Percentiles rank a stretch among this genome's conserved stretches.
Conservation (phyloP, 2,888 invertebrate genomes). For the Automeris io region DNA sequence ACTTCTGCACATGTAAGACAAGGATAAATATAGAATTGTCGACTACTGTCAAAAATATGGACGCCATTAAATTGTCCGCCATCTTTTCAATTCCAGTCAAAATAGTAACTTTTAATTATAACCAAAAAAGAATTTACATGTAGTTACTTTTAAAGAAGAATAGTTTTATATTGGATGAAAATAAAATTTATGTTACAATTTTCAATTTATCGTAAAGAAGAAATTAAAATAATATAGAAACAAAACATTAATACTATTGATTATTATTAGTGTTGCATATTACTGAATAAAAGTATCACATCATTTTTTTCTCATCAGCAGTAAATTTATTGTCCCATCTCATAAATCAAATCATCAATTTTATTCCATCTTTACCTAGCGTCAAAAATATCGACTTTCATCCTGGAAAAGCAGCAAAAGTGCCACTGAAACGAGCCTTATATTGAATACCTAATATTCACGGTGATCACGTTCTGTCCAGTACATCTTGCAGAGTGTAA, state of each 20-base stretch:
- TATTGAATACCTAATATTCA: too few species aligned
- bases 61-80: slow-evolving; percentile 71
- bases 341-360: too few species aligned
- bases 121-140: not conserved
- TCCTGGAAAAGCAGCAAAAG: too few species aligned
- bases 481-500: too few species aligned
- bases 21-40: slow-evolving; percentile 36
- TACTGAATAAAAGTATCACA: too few species aligned
- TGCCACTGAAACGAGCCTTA: too few species aligned
- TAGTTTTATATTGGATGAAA: not conserved
- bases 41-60: slow-evolving; percentile 34
- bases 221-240: not conserved
- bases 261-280: too few species aligned
- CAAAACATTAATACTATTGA: not conserved
- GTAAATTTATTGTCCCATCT: too few species aligned
- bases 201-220: not conserved
- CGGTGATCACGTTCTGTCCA: too few species aligned
- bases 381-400: too few species aligned
- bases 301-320: too few species aligned
- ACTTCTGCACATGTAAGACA: slow-evolving; percentile 31
- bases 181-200: not conserved
- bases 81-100: slow-evolving; percentile 38
- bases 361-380: too few species aligned
- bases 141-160: not conserved
- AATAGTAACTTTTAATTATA: not conserved